These are phyloP conservation scores for Ceyx cyanopectus DNA, from an alignment of 2,113 vertebrate genomes.

Conservation along the genomic window DNA sequence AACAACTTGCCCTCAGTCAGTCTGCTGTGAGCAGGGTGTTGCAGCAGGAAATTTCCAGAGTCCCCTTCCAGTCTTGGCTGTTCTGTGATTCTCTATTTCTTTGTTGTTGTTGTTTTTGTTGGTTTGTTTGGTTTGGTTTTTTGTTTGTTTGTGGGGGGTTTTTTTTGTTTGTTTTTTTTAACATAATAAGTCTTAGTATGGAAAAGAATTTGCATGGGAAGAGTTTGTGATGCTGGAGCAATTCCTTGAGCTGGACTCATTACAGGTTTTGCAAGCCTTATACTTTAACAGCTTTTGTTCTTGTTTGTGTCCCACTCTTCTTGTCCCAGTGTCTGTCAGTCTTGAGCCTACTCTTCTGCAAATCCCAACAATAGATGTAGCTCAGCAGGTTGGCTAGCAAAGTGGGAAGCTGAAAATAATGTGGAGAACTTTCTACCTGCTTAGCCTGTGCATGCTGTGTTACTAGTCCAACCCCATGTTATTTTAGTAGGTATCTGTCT, in stretches of 20 bases:
- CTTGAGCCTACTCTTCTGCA: background rate
- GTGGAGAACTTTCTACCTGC: background rate
- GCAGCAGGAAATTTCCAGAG: background rate
- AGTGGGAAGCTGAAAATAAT: background rate
- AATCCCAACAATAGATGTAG: background rate
- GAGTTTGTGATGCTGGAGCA: background rate
- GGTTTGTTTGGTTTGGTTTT: no score
- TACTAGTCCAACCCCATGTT: background rate
- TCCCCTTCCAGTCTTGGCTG: background rate
- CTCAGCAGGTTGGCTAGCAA: background rate
- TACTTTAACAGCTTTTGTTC: background rate
- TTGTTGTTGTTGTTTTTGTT: no score
- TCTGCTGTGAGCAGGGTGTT: background rate
- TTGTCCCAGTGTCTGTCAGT: background rate
- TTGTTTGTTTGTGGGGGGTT: background rate
- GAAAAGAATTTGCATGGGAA: background rate
- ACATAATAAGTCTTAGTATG: background rate
- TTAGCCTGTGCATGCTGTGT: background rate
- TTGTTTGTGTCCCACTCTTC: background rate
- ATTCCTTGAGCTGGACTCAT: background rate
- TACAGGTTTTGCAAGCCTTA: background rate
- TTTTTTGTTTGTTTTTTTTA: background rate
- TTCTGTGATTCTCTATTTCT: background rate
- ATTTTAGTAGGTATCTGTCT: background rate
- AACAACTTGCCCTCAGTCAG: background rate